Base-by-base conservation (phyloP, 1,140 invertebrate genomes). In the Spodoptera litura region DNA sequence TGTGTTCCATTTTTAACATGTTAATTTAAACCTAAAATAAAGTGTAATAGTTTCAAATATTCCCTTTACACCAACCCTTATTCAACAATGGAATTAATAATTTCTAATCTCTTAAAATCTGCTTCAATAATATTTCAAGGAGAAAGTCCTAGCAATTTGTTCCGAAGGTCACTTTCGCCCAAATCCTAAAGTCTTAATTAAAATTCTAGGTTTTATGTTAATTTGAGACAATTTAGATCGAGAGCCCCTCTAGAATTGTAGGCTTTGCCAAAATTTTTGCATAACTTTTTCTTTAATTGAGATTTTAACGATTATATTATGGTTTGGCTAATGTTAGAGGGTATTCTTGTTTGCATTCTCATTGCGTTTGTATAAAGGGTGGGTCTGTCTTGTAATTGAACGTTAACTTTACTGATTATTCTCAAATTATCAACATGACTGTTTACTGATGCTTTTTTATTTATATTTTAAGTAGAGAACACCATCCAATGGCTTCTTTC, bases 141-240 rank as follows among this genome's bases (percentile, higher is more conserved):
- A 5, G 3, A 49, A 66, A 20, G 6, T 44, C 38, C 62, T 66
- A 66, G 20, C 15, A 49, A 66, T 49, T 11, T 49, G 15, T 66
- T 20, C 15, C 62, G 25, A 70, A 70, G 66, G 49, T 70, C 51
- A 70, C 35, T 20, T 10, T 64, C 35, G 13, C 66, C 49, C 44
- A 64, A 62, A 52, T 31, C 38, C 25, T 51, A 62, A 51, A 75
- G 49, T 64, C 59, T 75, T 75, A 75, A 64, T 75, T 75, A 75
- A 75, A 61, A 75, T 75, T 75, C 58, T 64, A 75, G 73, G 4
- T 75, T 64, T 66, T 75, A 75, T 75, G 58, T 53, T 75, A 75
- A 75, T 75, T 75, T 55, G 15, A 31, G 66, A 70, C 66, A 53
- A 75, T 75, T 51, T 62, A 62, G 49, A 70, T 70, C 66, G 49